Conservation (phyloP, 2,888 invertebrate genomes). For the Mellilla xanthometata region DNA sequence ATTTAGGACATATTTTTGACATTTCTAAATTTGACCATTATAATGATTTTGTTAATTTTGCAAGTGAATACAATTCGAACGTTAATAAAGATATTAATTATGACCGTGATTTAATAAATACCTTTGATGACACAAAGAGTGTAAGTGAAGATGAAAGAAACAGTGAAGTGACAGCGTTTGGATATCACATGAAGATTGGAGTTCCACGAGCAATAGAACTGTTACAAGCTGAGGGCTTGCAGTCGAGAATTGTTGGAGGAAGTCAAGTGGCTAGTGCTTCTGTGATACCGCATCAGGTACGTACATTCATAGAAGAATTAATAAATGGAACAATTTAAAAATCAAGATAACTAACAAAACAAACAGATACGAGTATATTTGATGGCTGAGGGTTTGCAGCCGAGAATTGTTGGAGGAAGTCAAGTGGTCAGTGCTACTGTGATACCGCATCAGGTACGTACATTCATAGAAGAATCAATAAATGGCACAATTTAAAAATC, state of each 20-base stretch:
- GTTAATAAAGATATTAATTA: too few species aligned
- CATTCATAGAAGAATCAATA: background rate
- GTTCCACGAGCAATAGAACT: slow-evolving; percentile 46
- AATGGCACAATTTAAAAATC: background rate
- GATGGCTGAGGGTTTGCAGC: slow-evolving; percentile 31
- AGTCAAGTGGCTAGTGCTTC: slow-evolving; percentile 36
- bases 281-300: slow-evolving; percentile 54
- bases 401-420: slow-evolving; percentile 54
- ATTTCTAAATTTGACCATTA: background rate
- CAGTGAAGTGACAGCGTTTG: slow-evolving; percentile 23
- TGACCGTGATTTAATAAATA: background rate
- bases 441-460: slow-evolving; percentile 52
- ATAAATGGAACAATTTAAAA: background rate
- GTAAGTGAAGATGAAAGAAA: slow-evolving; percentile 4
- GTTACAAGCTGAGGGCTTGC: slow-evolving; percentile 31
- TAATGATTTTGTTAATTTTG: background rate
- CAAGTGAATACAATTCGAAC: background rate
- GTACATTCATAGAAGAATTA: background rate
- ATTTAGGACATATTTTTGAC: background rate
- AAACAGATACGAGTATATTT: too few species aligned
- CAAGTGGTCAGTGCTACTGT: slow-evolving; percentile 36
- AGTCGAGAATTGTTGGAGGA: slow-evolving; percentile 53
- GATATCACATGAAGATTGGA: slow-evolving; percentile 53
- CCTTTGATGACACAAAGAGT: background rate
- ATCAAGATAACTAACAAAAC: too few species aligned